These are phyloP conservation scores for Plodia interpunctella DNA, from an alignment of 1,140 invertebrate species.

Conservation along the genomic window DNA sequence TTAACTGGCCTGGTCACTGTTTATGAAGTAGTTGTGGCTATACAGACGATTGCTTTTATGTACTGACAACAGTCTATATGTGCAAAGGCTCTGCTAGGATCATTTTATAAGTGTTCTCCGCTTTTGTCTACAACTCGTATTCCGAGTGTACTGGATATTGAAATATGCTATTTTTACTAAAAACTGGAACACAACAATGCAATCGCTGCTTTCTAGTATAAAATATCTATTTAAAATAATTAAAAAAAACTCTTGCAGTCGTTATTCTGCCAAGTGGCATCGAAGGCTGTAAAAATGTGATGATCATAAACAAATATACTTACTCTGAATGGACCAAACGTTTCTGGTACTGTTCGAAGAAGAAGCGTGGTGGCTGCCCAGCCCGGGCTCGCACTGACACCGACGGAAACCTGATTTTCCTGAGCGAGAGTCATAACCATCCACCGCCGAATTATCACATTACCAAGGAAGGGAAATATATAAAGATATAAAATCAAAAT, in stretches of 20 bases:
- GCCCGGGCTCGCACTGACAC: conserved; percentile 22
- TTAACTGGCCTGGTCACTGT: too few species aligned
- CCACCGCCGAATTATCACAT: conserved; percentile 22
- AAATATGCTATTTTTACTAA: too few species aligned
- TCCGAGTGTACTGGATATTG: too few species aligned
- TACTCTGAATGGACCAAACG: conserved; percentile 26
- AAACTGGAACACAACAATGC: too few species aligned
- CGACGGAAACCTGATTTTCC: conserved; percentile 10
- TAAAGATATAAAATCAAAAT: conserved; percentile 19
- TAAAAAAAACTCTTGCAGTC: conserved; percentile 19
- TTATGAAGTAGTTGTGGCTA: too few species aligned
- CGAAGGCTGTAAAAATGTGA: conserved; percentile 21
- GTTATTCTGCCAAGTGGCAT: conserved; percentile 21
- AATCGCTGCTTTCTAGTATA: too few species aligned
- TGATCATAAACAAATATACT: conserved; percentile 32
- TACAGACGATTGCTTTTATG: too few species aligned
- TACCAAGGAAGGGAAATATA: conserved; percentile 26
- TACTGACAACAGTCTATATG: too few species aligned
- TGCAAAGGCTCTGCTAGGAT: too few species aligned
- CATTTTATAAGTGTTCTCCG: too few species aligned
- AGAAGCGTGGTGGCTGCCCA: conserved; percentile 18
- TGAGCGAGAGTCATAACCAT: conserved; percentile 24
- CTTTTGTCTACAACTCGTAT: too few species aligned
- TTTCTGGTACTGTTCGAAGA: conserved; percentile 37
- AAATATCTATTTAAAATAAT: too few species aligned